phyloP scores from a whole-genome alignment of 2,888 invertebrate genomes.

The Ephialtes manifestator region DNA sequence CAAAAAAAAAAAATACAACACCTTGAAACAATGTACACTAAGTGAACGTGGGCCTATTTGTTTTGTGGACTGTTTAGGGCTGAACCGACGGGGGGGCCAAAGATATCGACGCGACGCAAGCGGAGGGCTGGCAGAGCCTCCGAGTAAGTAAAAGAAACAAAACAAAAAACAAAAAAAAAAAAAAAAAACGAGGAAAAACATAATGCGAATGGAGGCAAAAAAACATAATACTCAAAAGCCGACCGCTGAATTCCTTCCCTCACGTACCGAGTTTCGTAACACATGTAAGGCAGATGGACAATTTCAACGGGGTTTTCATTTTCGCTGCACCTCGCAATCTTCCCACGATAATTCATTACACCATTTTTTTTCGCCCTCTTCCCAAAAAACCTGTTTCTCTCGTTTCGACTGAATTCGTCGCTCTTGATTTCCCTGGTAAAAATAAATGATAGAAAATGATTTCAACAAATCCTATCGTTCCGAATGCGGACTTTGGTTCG shows the following conservation, averaged over 20 bases:
- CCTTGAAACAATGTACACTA: constrained; percentile 75
- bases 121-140: constrained; percentile 86
- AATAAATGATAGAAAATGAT: no score
- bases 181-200: constrained; percentile 55
- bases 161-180: constrained; percentile 72
- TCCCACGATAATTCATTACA: constrained; percentile 29
- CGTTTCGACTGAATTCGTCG: constrained; percentile 10
- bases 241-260: constrained; percentile 39
- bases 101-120: constrained; percentile 87
- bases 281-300: constrained; percentile 49
- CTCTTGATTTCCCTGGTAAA: constrained; percentile 24
- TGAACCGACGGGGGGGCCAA: constrained; percentile 88
- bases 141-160: constrained; percentile 84
- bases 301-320: constrained; percentile 59
- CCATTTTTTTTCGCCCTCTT: not conserved
- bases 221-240: constrained; percentile 42
- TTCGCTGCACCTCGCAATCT: constrained; percentile 56
- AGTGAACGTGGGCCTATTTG: constrained; percentile 84
- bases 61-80: constrained; percentile 88
- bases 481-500: no score
- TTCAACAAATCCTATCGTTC: no score
- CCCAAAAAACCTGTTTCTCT: not conserved
- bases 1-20: constrained; percentile 54
- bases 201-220: constrained; percentile 61
- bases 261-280: constrained; percentile 46